Evolutionary conservation across 2,113 vertebrate species (phyloP).

Genomic region (Sinocyclocheilus grahami): DNA sequence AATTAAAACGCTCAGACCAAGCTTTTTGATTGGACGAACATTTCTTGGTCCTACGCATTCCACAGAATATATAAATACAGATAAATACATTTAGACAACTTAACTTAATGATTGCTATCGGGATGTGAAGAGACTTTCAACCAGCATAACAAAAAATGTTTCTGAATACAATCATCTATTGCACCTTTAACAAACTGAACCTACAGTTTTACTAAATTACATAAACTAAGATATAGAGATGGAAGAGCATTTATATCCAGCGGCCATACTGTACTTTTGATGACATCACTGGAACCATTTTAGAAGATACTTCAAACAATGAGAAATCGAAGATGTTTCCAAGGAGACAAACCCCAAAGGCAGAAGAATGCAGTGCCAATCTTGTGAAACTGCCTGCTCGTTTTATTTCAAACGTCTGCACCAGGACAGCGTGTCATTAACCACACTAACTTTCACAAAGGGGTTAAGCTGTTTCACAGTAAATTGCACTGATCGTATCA

Average conservation of each 20-base stretch:
- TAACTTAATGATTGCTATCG: too few relatives aligned
- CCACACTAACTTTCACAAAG: slow-evolving; percentile 11
- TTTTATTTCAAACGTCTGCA: slow-evolving; percentile 18
- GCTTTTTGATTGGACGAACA: too few relatives aligned
- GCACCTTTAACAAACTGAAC: neutral
- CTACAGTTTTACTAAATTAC: neutral
- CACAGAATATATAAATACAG: too few relatives aligned
- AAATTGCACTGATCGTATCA: slow-evolving; percentile 45
- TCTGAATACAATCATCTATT: too few relatives aligned
- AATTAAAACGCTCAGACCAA: too few relatives aligned
- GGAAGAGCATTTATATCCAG: neutral
- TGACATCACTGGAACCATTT: neutral
- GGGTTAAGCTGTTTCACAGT: slow-evolving; percentile 36
- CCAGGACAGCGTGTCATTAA: neutral
- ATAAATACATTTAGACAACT: too few relatives aligned
- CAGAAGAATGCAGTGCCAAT: neutral
- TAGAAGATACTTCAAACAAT: neutral
- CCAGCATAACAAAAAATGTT: too few relatives aligned
- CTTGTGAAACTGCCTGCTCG: neutral
- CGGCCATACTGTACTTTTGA: neutral
- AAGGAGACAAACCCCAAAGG: neutral
- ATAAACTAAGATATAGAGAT: neutral
- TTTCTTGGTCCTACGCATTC: too few relatives aligned
- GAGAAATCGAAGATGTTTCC: neutral
- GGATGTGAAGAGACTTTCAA: too few relatives aligned